phyloP scores from a whole-genome alignment of 2,797 vertebrate species.

The Scyliorhinus canicula region DNA sequence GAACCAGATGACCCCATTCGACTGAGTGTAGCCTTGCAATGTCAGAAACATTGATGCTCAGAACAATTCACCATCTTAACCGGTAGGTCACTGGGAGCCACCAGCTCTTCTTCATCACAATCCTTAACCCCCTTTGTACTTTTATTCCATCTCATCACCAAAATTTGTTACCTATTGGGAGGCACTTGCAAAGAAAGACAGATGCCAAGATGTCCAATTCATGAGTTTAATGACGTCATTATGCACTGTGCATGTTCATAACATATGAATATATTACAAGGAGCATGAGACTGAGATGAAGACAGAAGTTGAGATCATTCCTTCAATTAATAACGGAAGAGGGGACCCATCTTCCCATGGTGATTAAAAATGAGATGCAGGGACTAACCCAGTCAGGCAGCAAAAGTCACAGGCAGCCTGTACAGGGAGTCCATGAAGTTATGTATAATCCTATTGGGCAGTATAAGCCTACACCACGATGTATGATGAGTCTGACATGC shows the following conservation, averaged over 20 bases:
- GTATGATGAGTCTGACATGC: neutral
- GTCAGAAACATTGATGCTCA: too few species aligned
- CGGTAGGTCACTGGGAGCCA: too few species aligned
- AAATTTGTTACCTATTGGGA: neutral
- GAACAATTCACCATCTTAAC: too few species aligned
- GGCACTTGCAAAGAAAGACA: neutral
- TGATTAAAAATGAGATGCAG: too few species aligned
- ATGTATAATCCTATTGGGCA: neutral
- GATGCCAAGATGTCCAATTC: neutral
- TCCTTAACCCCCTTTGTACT: neutral
- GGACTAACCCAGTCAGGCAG: neutral
- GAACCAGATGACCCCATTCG: too few species aligned
- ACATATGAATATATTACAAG: neutral
- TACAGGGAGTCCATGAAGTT: neutral
- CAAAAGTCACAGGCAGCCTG: neutral
- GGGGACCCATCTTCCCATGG: too few species aligned
- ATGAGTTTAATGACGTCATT: neutral
- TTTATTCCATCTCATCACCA: neutral
- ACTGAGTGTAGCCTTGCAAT: too few species aligned
- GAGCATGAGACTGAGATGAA: neutral
- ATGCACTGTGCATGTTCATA: neutral
- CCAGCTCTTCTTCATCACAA: neutral
- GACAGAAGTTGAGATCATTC: neutral
- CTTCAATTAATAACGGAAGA: too few species aligned
- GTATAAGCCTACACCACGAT: neutral